Evolutionary conservation across 1,140 invertebrate species (phyloP), one percentile per base, ranked within the genome.

Genomic region (Bombus difficillimus): DNA sequence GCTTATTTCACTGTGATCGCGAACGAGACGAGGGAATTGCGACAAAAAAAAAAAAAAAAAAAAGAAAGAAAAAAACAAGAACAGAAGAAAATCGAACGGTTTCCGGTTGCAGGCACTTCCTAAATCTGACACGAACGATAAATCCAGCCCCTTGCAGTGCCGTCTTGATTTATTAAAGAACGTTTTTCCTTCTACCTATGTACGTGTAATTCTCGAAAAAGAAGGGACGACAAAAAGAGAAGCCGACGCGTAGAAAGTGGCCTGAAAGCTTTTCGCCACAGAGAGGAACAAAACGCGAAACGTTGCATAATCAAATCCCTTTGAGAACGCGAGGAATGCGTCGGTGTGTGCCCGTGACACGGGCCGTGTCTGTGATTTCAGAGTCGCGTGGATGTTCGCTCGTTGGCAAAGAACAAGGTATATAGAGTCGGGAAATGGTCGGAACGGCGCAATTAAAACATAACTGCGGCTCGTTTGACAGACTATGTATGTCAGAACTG

Each of bases 371-470:
- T 32, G 39, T 53, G 79, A 68, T 47, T 43, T 25, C 47, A 6
- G 32, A 15, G 39, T 25, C 25, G 28, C 34, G n/a, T 25, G 72
- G 34, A 43, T 41, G 62, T 68, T 76, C 3, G 57, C 41, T 41
- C 32, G 43, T 25, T 22, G 34, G 39, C 74, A 41, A 77, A 83
- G 81, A 68, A 53, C 81, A 57, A 47, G 73, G 37, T 68, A 66
- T 41, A 41, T 66, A 41, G 74, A 83, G 74, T 53, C 18, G 28
- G 37, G 74, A 83, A 83, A 83, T 68, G 34, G 74, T 69, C 28
- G 81, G 73, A 83, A 68, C 59, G 74, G 81, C 41, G 81, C 81
- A 83, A 83, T 83, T 77, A 83, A 83, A 83, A 77, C 74, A 69
- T 83, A 83, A 83, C 74, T 69, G 73, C 59, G 81, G 73, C 62